A percentile compares a stretch with the other conserved stretches of the same genome.
Conservation (phyloP, 2,888 invertebrate genomes). For the Cordilura impudica region DNA sequence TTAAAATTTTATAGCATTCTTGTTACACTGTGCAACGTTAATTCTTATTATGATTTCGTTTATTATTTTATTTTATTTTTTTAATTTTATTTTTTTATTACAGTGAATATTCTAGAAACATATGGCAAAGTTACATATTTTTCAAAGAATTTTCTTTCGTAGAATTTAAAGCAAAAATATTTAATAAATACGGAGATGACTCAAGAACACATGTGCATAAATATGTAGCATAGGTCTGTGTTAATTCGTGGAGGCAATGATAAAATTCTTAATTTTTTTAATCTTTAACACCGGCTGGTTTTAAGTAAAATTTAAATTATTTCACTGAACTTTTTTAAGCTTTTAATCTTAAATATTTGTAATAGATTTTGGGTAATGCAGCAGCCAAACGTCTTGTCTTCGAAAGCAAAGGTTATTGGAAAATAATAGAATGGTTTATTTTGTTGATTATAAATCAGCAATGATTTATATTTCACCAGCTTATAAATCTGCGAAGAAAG, state of each 20-base stretch:
- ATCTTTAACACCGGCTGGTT: neutral
- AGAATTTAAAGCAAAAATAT: constrained; percentile 23
- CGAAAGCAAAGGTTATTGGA: too few species aligned
- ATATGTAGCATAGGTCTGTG: neutral
- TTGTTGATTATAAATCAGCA: too few species aligned
- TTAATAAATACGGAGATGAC: constrained; percentile 15
- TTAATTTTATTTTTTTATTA: neutral
- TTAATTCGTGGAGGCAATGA: neutral
- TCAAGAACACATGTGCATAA: neutral
- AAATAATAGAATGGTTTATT: too few species aligned
- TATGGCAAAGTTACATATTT: constrained; percentile 29
- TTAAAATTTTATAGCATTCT: too few species aligned
- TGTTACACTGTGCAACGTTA: constrained; percentile 21
- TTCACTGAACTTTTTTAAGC: too few species aligned
- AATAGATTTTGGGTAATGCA: too few species aligned
- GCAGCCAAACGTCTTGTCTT: too few species aligned
- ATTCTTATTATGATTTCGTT: constrained; percentile 13
- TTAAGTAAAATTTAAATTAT: neutral
- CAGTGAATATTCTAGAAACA: constrained; percentile 20
- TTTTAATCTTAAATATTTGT: too few species aligned
- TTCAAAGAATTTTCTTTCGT: constrained; percentile 6
- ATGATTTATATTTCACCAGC: too few species aligned
- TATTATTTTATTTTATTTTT: neutral
- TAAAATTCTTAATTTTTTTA: neutral
- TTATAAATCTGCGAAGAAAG: too few species aligned